Percentiles rank a stretch among this genome's conserved stretches.
Conservation (phyloP, 2,113 vertebrate species). For the Romanogobio albipinnatus region DNA sequence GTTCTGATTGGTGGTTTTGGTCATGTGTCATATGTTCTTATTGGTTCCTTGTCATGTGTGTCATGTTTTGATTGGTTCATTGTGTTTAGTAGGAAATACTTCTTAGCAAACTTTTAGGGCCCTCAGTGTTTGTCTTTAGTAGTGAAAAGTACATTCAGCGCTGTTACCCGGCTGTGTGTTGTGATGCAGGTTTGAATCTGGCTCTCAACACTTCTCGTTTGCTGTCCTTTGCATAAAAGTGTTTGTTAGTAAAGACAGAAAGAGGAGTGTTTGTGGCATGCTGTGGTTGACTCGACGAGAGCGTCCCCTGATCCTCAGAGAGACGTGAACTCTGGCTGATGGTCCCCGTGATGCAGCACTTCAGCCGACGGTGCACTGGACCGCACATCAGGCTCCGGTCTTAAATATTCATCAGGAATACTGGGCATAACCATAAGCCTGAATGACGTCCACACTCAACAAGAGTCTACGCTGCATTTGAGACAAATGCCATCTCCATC, state of each 20-base stretch:
- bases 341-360: constrained; percentile 13
- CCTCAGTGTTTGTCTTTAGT: too few species aligned
- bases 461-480: neutral
- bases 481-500: neutral
- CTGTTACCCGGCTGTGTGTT: too few species aligned
- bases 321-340: constrained; percentile 40
- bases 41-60: too few species aligned
- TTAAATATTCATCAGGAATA: constrained; percentile 16
- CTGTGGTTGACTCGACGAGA: neutral
- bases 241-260: neutral
- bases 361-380: neutral
- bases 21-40: too few species aligned
- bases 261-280: neutral
- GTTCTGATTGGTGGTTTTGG: too few species aligned
- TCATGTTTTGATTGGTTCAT: too few species aligned
- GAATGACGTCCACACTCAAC: neutral
- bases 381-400: neutral
- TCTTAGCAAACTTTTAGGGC: too few species aligned
- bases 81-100: too few species aligned
- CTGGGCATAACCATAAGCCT: neutral
- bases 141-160: too few species aligned
- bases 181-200: neutral
- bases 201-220: constrained; percentile 2
- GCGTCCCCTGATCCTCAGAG: neutral
- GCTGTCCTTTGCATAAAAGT: neutral